Percentiles rank a stretch among this genome's conserved stretches.
Conservation (phyloP, 2,113 vertebrate species). For the Apteryx mantelli region DNA sequence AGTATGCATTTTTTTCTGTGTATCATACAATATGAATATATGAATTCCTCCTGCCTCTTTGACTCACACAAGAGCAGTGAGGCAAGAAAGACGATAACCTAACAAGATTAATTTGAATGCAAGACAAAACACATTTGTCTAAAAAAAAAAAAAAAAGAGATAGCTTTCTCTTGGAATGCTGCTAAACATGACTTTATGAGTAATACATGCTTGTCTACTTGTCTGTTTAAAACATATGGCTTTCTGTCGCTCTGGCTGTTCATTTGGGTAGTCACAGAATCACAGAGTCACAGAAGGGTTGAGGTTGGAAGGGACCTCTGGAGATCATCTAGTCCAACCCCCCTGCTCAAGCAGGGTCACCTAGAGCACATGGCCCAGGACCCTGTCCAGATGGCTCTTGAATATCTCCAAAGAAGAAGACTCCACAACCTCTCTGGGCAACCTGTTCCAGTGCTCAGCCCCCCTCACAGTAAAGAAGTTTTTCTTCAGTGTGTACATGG, state of each 20-base stretch:
- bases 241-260: not conserved
- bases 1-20: not conserved
- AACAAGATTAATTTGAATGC: conserved; percentile 41
- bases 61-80: not conserved
- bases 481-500: not conserved
- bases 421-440: no score
- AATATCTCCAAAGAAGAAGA: no score
- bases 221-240: not conserved
- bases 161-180: conserved; percentile 57
- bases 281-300: no score
- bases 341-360: no score
- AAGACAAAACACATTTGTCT: conserved; percentile 54
- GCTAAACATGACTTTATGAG: conserved; percentile 53
- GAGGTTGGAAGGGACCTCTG: no score
- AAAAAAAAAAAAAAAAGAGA: not conserved
- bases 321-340: no score
- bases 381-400: no score
- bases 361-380: no score
- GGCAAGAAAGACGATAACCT: not conserved
- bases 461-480: no score
- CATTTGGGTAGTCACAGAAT: not conserved
- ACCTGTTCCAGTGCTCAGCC: no score
- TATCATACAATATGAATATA: not conserved
- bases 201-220: conserved; percentile 21
- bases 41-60: not conserved